Evolutionary conservation across 2,113 vertebrate genomes (phyloP).

Genomic region (Verasper variegatus): DNA sequence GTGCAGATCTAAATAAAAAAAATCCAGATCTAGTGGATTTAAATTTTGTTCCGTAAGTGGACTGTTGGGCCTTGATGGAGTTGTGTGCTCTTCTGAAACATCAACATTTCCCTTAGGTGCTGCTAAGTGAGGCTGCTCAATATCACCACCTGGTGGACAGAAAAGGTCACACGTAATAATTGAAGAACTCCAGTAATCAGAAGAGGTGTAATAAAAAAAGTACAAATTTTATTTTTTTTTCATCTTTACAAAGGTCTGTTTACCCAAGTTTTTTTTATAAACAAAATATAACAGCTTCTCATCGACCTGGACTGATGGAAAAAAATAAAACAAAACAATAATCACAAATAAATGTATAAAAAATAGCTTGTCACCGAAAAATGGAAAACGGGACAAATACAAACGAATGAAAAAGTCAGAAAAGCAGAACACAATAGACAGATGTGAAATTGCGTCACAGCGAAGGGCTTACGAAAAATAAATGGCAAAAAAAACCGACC

Average conservation of each 20-base stretch:
- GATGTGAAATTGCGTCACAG: slow-evolving; percentile 51
- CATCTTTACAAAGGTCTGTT: slow-evolving; percentile 92
- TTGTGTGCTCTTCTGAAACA: no score
- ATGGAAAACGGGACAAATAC: slow-evolving; percentile 51
- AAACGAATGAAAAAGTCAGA: slow-evolving; percentile 46
- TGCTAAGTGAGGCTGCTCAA: slow-evolving; percentile 1
- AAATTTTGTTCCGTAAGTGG: no score
- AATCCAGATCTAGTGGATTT: no score
- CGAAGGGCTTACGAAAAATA: slow-evolving; percentile 62
- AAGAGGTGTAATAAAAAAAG: slow-evolving; percentile 87
- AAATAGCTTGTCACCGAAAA: slow-evolving; percentile 63
- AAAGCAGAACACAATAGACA: slow-evolving; percentile 55
- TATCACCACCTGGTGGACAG: slow-evolving; percentile 49
- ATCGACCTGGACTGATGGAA: slow-evolving; percentile 87
- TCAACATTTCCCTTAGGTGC: background rate
- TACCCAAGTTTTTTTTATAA: slow-evolving; percentile 86
- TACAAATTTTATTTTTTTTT: slow-evolving; percentile 95
- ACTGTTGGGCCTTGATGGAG: no score
- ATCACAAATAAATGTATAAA: slow-evolving; percentile 29
- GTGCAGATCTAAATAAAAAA: no score
- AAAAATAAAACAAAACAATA: slow-evolving; percentile 64
- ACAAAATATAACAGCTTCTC: slow-evolving; percentile 98
- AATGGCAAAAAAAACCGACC: slow-evolving; percentile 23
- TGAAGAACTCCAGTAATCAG: slow-evolving; percentile 2
- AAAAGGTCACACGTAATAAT: background rate